These are phyloP conservation scores for Pharmacophagus antenor DNA, from an alignment of 2,888 invertebrate genomes.

Conservation along the genomic window DNA sequence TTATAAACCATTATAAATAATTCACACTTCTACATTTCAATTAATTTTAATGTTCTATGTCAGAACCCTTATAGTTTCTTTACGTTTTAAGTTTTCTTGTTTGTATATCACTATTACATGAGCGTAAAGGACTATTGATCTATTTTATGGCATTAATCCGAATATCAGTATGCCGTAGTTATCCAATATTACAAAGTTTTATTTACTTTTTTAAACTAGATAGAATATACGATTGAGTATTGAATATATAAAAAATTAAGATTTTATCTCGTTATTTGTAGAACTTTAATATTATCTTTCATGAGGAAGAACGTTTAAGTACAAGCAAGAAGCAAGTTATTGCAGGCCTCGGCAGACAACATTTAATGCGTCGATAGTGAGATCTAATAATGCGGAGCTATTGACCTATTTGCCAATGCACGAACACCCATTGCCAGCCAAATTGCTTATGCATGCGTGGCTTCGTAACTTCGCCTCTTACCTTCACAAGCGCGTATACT, in stretches of 20 bases:
- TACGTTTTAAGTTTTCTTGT: slow-evolving; percentile 2
- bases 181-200: too few relatives aligned
- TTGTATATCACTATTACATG: too few relatives aligned
- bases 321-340: background rate
- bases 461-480: slow-evolving; percentile 51
- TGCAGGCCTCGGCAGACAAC: background rate
- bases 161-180: too few relatives aligned
- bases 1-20: slow-evolving; percentile 31
- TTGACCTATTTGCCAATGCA: slow-evolving; percentile 72
- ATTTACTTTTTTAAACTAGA: too few relatives aligned
- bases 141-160: too few relatives aligned
- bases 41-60: slow-evolving; percentile 20
- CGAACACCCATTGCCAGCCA: slow-evolving; percentile 57
- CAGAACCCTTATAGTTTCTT: background rate
- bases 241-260: slow-evolving; percentile 1
- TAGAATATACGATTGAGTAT: background rate
- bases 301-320: background rate
- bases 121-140: too few relatives aligned
- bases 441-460: slow-evolving; percentile 74
- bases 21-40: slow-evolving; percentile 17
- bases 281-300: too few relatives aligned
- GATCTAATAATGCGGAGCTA: slow-evolving; percentile 45
- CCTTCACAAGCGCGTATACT: background rate
- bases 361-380: slow-evolving; percentile 35
- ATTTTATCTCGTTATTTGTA: background rate